phyloP scores from a whole-genome alignment of 2,113 vertebrate genomes.

The Muntiacus reevesi region DNA sequence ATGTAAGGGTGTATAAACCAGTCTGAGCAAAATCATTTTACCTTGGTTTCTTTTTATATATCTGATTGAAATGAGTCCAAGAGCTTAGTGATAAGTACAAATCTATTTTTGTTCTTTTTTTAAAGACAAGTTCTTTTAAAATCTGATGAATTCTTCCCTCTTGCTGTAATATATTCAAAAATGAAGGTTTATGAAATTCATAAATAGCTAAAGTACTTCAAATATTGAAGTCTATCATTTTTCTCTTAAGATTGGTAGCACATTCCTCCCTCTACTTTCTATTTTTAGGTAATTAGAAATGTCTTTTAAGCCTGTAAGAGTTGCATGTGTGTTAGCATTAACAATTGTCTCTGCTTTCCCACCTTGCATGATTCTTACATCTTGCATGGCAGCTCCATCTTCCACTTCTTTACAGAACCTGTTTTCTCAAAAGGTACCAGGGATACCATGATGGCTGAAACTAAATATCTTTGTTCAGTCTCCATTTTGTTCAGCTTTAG shows the following conservation, averaged over 20 bases:
- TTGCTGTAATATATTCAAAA: conserved; percentile 63
- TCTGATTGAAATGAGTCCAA: conserved; percentile 35
- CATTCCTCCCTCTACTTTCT: conserved; percentile 10
- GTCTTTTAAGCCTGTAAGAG: background rate
- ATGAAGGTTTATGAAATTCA: conserved; percentile 50
- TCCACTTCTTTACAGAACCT: background rate
- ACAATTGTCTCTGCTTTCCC: background rate
- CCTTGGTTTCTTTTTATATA: conserved; percentile 35
- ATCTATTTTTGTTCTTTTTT: conserved; percentile 54
- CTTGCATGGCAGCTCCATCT: background rate
- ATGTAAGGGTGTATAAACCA: background rate
- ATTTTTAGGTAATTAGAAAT: conserved; percentile 8
- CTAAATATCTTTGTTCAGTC: background rate
- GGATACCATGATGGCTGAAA: background rate
- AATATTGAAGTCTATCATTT: conserved; percentile 42
- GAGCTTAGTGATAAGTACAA: conserved; percentile 26
- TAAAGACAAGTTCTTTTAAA: conserved; percentile 42
- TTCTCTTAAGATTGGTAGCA: conserved; percentile 23
- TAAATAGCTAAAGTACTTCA: conserved; percentile 40
- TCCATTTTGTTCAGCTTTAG: background rate
- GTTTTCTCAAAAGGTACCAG: background rate
- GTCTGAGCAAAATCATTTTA: conserved; percentile 33
- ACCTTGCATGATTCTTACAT: background rate
- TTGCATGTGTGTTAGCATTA: background rate
- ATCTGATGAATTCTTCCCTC: conserved; percentile 39